These are phyloP conservation scores for Auanema sp. DNA, from an alignment of 2,888 invertebrate genomes.

Conservation along the genomic window DNA sequence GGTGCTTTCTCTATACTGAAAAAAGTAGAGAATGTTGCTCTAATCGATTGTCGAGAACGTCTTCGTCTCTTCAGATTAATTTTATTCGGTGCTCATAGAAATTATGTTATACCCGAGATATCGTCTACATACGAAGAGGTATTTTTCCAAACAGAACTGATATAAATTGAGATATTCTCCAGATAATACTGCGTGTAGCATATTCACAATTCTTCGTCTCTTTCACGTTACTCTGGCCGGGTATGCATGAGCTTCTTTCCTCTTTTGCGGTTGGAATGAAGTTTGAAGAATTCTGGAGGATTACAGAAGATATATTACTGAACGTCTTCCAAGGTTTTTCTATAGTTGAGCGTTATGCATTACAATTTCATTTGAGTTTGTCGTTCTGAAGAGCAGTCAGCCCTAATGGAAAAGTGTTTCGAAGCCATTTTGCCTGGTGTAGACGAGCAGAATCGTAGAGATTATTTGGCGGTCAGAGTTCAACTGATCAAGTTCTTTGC, in stretches of 20 bases:
- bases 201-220: constrained; percentile 81
- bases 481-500: constrained; percentile 33
- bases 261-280: constrained; percentile 71
- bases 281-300: constrained; percentile 65
- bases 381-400: neutral
- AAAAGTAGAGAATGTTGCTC: too few relatives aligned
- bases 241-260: constrained; percentile 76
- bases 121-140: neutral
- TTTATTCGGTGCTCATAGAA: too few relatives aligned
- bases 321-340: constrained; percentile 67
- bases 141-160: neutral
- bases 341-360: too few relatives aligned
- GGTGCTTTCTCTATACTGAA: too few relatives aligned
- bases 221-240: constrained; percentile 86
- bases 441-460: constrained; percentile 24
- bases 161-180: neutral
- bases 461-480: constrained; percentile 31
- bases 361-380: neutral
- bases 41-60: too few relatives aligned
- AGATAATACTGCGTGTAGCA: constrained; percentile 77
- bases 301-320: constrained; percentile 48
- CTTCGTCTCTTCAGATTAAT: too few relatives aligned
- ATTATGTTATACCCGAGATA: too few relatives aligned
- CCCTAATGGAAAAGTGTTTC: neutral
- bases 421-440: constrained; percentile 8